Conservation (phyloP, 30 jellyfish, hydroid and myxozoan genomes). For the Hydra vulgaris region DNA sequence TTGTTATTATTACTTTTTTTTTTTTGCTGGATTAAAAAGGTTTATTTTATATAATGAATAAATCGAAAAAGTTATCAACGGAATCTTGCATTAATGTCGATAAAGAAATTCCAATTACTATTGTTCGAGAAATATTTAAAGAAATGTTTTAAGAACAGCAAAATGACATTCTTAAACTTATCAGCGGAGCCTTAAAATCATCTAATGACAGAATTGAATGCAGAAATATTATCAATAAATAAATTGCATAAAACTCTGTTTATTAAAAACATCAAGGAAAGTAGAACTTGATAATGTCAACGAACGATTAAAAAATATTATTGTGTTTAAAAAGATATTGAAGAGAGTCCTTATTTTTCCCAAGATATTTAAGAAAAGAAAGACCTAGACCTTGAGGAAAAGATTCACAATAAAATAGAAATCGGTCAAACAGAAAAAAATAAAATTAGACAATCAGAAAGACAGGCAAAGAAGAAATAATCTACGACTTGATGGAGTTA, state of each 20-base stretch:
- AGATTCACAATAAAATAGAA: neutral
- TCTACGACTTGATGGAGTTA: neutral
- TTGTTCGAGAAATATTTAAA: neutral
- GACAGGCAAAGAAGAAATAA: neutral
- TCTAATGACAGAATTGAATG: neutral
- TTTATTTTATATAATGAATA: neutral
- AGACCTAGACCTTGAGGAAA: neutral
- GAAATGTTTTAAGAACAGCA: neutral
- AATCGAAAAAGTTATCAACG: neutral
- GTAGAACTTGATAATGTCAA: neutral
- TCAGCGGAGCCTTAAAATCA: neutral
- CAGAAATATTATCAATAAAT: neutral
- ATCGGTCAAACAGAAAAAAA: neutral
- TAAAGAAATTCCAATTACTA: neutral
- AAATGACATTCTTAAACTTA: neutral
- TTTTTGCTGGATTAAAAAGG: neutral
- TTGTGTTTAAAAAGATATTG: neutral
- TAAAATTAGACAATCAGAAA: neutral
- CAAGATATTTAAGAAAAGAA: neutral
- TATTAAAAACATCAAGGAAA: neutral
- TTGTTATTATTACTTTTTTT: too few relatives aligned
- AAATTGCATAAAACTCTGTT: neutral
- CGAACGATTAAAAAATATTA: neutral
- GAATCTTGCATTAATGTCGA: neutral
- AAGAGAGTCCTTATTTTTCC: neutral